These are phyloP conservation scores for Rhynchotus rufescens DNA, from an alignment of 2,797 vertebrate genomes.

Conservation along the genomic window DNA sequence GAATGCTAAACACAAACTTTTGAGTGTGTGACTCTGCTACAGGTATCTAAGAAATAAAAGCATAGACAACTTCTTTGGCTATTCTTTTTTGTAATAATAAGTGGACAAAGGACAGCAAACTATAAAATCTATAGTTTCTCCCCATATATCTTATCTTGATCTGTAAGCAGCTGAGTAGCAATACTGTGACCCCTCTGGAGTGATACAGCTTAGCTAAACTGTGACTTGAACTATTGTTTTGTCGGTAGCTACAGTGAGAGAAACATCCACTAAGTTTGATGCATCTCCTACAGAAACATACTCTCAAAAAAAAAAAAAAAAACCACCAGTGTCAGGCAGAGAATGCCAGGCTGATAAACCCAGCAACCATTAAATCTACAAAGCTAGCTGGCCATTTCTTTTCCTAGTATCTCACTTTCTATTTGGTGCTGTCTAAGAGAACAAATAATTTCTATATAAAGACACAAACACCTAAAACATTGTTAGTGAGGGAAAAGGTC, in stretches of 20 bases:
- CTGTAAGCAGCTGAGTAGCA: background rate
- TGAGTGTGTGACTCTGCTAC: background rate
- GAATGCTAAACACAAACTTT: slow-evolving; percentile 10
- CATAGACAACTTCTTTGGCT: background rate
- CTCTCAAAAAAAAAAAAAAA: background rate
- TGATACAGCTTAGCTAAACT: background rate
- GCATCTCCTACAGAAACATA: background rate
- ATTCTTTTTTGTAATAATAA: background rate
- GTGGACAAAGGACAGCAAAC: background rate
- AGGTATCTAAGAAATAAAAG: background rate
- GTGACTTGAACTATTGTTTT: background rate
- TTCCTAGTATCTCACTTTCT: background rate
- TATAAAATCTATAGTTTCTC: background rate
- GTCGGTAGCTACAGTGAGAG: background rate
- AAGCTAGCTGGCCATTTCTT: background rate
- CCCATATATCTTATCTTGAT: background rate
- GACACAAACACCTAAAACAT: background rate
- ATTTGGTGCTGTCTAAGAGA: background rate
- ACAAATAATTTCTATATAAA: background rate
- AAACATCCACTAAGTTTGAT: background rate
- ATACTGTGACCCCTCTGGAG: background rate
- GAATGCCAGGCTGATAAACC: background rate
- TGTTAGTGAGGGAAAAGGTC: background rate
- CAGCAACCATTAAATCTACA: background rate
- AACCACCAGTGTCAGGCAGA: background rate